A percentile compares a stretch with the other conserved stretches of the same genome.
These are phyloP conservation scores for Gymnobelideus leadbeateri DNA, from an alignment of 2,113 vertebrate species.

Conservation along the genomic window DNA sequence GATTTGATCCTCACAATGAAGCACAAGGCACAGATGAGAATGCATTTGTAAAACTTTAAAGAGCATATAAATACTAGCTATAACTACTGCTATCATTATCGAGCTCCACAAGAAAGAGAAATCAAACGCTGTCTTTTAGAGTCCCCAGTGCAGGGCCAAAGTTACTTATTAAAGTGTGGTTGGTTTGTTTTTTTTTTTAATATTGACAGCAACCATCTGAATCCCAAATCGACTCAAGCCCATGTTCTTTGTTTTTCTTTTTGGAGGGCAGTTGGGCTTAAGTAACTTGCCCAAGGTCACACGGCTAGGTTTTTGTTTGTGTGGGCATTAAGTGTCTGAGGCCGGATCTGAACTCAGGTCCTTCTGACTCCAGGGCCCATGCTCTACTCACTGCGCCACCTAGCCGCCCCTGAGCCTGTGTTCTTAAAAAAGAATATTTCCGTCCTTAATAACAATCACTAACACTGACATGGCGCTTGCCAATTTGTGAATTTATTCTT, in stretches of 20 bases:
- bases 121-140: not conserved
- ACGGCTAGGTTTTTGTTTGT: no score
- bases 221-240: not conserved
- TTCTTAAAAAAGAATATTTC: not conserved
- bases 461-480: not conserved
- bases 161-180: not conserved
- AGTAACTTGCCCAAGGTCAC: no score
- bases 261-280: no score
- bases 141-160: not conserved
- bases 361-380: no score
- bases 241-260: no score
- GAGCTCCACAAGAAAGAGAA: not conserved
- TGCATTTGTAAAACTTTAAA: not conserved
- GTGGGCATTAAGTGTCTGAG: no score
- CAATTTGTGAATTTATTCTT: not conserved
- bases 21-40: not conserved
- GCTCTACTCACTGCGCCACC: no score
- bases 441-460: not conserved
- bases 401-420: no score
- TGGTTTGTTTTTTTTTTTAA: not conserved
- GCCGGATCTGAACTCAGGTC: no score
- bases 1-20: not conserved
- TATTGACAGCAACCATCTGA: not conserved
- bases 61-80: not conserved
- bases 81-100: not conserved